These are phyloP conservation scores for Xestia ashworthii DNA, from an alignment of 2,888 invertebrate genomes.

Conservation along the genomic window DNA sequence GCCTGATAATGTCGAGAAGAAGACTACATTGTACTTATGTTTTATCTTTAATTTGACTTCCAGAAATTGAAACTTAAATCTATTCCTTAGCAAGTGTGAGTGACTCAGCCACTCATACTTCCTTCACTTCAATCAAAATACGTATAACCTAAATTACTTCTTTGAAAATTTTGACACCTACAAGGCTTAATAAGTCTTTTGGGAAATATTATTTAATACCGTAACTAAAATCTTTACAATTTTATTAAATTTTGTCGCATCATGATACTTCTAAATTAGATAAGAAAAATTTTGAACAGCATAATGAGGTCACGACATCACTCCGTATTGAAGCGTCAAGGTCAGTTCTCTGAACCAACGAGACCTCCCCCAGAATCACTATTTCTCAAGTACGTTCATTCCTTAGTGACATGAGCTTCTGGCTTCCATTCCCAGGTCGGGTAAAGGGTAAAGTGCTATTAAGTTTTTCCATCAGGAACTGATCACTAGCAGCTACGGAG, in stretches of 20 bases:
- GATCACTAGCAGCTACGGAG: no score
- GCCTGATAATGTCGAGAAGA: not conserved
- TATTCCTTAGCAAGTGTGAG: slow-evolving; percentile 2
- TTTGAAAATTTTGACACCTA: not conserved
- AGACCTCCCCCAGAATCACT: no score
- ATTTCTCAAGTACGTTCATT: no score
- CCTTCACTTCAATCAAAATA: not conserved
- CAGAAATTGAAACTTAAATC: not conserved
- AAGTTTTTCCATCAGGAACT: no score
- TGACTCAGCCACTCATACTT: not conserved
- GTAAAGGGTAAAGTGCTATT: no score
- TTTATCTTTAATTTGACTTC: not conserved
- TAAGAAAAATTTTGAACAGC: slow-evolving; percentile 3
- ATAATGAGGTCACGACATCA: slow-evolving; percentile 4
- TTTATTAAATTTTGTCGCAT: not conserved
- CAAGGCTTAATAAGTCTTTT: not conserved
- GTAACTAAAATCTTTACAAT: not conserved
- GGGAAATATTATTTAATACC: not conserved
- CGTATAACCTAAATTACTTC: not conserved
- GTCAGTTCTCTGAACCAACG: slow-evolving; percentile 5
- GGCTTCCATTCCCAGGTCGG: no score
- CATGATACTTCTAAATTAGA: not conserved
- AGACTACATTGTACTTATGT: not conserved
- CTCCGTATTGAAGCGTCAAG: not conserved
- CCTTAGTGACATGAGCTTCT: no score